Base-by-base conservation (phyloP, 1,140 invertebrate species). In the Stegodyphus mimosarum region DNA sequence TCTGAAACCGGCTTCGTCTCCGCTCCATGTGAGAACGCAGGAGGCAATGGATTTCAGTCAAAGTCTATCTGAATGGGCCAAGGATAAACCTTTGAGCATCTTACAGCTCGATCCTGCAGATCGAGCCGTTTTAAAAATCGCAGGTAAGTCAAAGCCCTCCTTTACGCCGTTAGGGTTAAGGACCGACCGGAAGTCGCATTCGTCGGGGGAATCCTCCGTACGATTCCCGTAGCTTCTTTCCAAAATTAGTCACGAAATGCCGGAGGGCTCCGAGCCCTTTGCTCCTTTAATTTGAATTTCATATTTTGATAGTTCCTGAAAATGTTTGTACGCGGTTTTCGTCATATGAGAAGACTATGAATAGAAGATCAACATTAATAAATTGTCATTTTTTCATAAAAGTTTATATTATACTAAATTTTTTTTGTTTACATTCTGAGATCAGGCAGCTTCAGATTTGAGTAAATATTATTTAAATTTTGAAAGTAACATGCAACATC, bases 1-100 rank as follows among this genome's bases (percentile, higher is more conserved):
- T 76, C 73, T 76, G 60, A 84, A 76, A 84, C 81, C 81, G 81
- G 81, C 73, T 81, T 73, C 67, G 60, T 50, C 78, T 60, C 66
- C 51, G 55, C 60, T 81, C 55, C 18, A 53, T 70, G 71, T 73
- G 79, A 48, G 60, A 66, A 67, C 7, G 2, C 17, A 67, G 64
- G 50, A 75, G 51, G 73, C 67, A 48, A 87, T 87, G 86, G 79
- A 87, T 83, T 87, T 87, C 73, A 79, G 55, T 60, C 86, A 87
- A 50, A 87, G 86, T 67, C 79, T 87, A 63, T 87, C 86, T n/a
- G 96, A 97, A 93, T 98, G 96, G 96, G 95, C 95, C 88, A 96
- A 96, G 92, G 95, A 97, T 91, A 97, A 98, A 92, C 97, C 97
- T 88, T 93, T 99, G 89, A 96, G 96, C 91, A 97, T 99, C 90